phyloP scores from a whole-genome alignment of 2,888 invertebrate species.

The Hipparchia sbordonii region DNA sequence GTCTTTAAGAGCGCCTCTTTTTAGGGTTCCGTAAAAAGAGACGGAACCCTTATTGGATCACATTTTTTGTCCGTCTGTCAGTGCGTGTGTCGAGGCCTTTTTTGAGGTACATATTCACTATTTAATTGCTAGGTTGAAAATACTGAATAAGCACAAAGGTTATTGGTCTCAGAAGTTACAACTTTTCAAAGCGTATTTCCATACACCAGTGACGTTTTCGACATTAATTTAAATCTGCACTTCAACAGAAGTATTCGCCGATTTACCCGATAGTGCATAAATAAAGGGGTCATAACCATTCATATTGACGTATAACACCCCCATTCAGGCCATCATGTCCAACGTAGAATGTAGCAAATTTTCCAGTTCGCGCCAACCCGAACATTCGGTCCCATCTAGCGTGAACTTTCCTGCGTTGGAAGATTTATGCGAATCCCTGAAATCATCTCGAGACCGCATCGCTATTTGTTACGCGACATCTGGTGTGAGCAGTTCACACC shows the following conservation, averaged over 20 bases:
- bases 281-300: not conserved
- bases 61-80: no score
- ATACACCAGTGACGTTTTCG: no score
- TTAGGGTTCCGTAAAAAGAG: no score
- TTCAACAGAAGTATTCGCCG: not conserved
- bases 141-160: no score
- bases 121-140: no score
- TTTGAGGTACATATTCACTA: no score
- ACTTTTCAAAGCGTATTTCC: no score
- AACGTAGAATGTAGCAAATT: conserved; percentile 24
- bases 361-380: conserved; percentile 29
- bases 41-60: no score
- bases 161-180: no score
- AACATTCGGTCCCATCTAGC: conserved; percentile 39
- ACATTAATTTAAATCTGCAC: no score
- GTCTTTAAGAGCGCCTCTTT: not conserved
- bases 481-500: conserved; percentile 61
- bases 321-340: conserved; percentile 14
- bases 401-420: conserved; percentile 42
- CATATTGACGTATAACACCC: not conserved
- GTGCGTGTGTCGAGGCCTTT: no score
- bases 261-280: not conserved
- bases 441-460: conserved; percentile 66
- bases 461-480: conserved; percentile 71
- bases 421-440: conserved; percentile 56